Base-by-base conservation (phyloP, 2,113 vertebrate genomes). In the Uropsilus gracilis region DNA sequence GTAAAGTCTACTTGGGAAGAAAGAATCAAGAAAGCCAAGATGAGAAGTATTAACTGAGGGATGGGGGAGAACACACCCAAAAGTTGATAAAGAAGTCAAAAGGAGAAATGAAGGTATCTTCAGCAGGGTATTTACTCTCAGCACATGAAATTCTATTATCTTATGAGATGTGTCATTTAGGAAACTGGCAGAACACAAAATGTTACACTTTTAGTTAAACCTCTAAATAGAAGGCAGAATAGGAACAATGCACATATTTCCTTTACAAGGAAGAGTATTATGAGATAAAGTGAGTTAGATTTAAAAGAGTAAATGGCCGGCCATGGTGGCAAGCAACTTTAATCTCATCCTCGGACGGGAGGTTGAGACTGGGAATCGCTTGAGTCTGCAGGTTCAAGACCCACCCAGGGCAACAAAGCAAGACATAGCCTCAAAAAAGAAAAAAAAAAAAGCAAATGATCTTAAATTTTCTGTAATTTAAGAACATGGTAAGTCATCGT, bases 121-220 rank as follows among this genome's bases (percentile, higher is more conserved):
- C 46, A 86, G 8, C 44, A 46, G 46, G 10, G 30, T 59, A 37
- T 69, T 91, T 59, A 28, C 64, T 91, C 28, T 91, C 68, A 75
- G 55, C 17, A 80, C 1, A 48, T n/a, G 69, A 83, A 83, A 83
- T 44, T 73, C 55, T 24, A 44, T 68, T 80, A 64, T 91, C 37
- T 91, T 39, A 61, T 39, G 26, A 85, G 16, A 75, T 22, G 5
- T 83, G 28, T 28, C 81, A 81, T 42, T 78, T 42, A 81, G 55
- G 30, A 85, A 94, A 66, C 30, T 81, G 44, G 55, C 1, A 94
- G 48, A 93, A 57, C 55, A 88, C n/a, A 66, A 53, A n/a, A n/a
- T n/a, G n/a, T n/a, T n/a, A n/a, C n/a, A n/a, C n/a, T n/a, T n/a
- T n/a, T n/a, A n/a, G n/a, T 22, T 55, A 22, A 46, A 78, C 13